These are phyloP conservation scores for Agraylea sexmaculata DNA, from an alignment of 1,140 invertebrate genomes.

Conservation along the genomic window DNA sequence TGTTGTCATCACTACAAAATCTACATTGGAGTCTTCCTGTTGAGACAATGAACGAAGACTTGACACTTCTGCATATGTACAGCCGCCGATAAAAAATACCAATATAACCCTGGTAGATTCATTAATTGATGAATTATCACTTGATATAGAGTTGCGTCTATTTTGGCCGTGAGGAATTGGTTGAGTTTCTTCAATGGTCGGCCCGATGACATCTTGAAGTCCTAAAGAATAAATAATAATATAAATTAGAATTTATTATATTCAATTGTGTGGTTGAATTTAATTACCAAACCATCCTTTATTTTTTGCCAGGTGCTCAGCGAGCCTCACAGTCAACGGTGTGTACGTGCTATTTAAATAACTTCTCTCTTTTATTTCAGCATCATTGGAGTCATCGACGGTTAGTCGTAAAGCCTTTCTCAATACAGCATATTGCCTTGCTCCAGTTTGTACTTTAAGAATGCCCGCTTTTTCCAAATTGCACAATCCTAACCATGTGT, in stretches of 20 bases:
- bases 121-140: slow-evolving; percentile 49
- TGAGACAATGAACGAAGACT: slow-evolving; percentile 84
- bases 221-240: slow-evolving; percentile 25
- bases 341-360: slow-evolving; percentile 93
- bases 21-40: slow-evolving; percentile 82
- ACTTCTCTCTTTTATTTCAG: slow-evolving; percentile 77
- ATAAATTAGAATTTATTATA: slow-evolving; percentile 33
- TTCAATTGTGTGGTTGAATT: slow-evolving; percentile 37
- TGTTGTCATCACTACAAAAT: slow-evolving; percentile 87
- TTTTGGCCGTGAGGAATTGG: slow-evolving; percentile 38
- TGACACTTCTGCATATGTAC: slow-evolving; percentile 92
- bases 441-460: slow-evolving; percentile 58
- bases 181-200: slow-evolving; percentile 47
- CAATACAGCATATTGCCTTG: slow-evolving; percentile 55
- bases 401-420: slow-evolving; percentile 69
- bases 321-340: slow-evolving; percentile 79
- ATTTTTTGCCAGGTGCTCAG: slow-evolving; percentile 72
- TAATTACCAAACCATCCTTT: slow-evolving; percentile 67
- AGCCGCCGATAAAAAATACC: slow-evolving; percentile 92
- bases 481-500: slow-evolving; percentile 70
- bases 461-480: slow-evolving; percentile 84
- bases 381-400: slow-evolving; percentile 76
- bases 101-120: slow-evolving; percentile 70
- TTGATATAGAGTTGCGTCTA: slow-evolving; percentile 46
- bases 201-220: slow-evolving; percentile 48